A percentile compares a stretch with the other conserved stretches of the same genome.
Evolutionary conservation across 2,888 invertebrate species (phyloP).

Genomic region (Plagiodera versicolora): DNA sequence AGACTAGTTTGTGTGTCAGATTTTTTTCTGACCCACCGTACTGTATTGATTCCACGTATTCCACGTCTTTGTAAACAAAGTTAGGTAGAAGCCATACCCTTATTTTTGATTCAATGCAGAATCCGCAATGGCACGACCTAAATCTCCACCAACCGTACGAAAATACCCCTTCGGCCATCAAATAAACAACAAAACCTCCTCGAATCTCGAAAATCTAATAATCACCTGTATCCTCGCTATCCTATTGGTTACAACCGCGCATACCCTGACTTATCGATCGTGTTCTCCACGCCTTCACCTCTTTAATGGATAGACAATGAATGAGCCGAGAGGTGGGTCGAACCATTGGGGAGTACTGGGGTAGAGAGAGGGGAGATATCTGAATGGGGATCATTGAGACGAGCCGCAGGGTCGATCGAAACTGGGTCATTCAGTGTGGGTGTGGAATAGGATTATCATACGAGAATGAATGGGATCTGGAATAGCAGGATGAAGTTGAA

Average conservation of each 20-base stretch:
- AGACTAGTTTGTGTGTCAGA: too few species aligned
- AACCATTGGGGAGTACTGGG: conserved; percentile 7
- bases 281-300: conserved; percentile 7
- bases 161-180: neutral
- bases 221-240: neutral
- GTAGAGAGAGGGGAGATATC: neutral
- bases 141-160: too few species aligned
- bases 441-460: too few species aligned
- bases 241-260: conserved; percentile 2
- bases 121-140: neutral
- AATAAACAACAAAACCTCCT: neutral
- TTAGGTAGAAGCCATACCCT: too few species aligned
- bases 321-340: conserved; percentile 23
- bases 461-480: too few species aligned
- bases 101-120: too few species aligned
- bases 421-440: neutral
- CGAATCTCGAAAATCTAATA: neutral
- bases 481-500: too few species aligned
- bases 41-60: too few species aligned
- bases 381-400: neutral
- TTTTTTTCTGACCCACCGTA: too few species aligned
- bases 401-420: neutral
- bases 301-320: conserved; percentile 13
- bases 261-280: neutral
- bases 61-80: too few species aligned